Percentiles rank a stretch among this genome's conserved stretches.
These are phyloP conservation scores for Leontocebus nigricollis DNA, from an alignment of 2,797 vertebrate genomes.

Conservation along the genomic window DNA sequence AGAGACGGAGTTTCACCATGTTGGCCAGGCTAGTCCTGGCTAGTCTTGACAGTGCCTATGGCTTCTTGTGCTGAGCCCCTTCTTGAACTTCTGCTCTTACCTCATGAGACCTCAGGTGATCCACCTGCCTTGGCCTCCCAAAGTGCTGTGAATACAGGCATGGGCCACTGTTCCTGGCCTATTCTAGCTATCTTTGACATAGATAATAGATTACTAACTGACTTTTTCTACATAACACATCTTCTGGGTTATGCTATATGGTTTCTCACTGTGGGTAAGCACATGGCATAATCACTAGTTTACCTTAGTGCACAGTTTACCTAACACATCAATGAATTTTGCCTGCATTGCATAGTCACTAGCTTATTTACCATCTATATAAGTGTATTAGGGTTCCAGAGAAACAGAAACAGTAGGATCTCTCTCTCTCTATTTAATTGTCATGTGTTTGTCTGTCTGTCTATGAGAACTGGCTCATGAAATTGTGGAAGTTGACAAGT, in stretches of 20 bases:
- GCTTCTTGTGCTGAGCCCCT: no score
- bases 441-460: neutral
- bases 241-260: neutral
- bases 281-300: no score
- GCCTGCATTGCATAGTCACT: neutral
- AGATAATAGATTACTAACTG: neutral
- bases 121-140: no score
- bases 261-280: neutral
- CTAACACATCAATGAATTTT: neutral
- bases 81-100: no score
- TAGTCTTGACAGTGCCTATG: no score
- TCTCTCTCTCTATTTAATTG: neutral
- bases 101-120: no score
- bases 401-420: neutral
- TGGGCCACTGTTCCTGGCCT: no score
- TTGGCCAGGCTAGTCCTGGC: no score
- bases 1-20: no score
- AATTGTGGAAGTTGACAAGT: neutral
- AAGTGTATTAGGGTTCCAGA: neutral
- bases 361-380: neutral
- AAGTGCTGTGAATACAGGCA: no score
- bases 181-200: no score
- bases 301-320: neutral
- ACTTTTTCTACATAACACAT: neutral
- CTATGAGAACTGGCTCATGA: neutral